Conservation (phyloP, 2,888 invertebrate genomes). For the Melinaea menophilus region DNA sequence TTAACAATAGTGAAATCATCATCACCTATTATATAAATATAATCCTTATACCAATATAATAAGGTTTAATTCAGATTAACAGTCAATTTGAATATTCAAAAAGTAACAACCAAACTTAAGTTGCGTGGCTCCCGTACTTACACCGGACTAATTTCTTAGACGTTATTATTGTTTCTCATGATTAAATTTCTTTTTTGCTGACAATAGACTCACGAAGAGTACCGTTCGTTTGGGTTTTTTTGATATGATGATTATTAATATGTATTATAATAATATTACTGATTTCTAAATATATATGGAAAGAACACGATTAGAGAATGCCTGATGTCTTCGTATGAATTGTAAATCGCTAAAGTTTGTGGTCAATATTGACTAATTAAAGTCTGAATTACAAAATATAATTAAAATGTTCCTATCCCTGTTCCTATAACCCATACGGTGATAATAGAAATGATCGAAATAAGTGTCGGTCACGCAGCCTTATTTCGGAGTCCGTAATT, state of each 20-base stretch:
- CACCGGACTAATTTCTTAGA: constrained; percentile 73
- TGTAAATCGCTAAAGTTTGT: too few species aligned
- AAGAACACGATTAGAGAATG: too few species aligned
- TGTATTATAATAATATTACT: background rate
- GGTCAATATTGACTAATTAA: background rate
- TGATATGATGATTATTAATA: constrained; percentile 15
- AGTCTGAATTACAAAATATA: background rate
- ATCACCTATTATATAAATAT: constrained; percentile 34
- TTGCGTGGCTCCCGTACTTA: constrained; percentile 78
- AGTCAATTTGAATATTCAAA: constrained; percentile 50
- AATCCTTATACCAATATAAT: constrained; percentile 37
- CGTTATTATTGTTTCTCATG: constrained; percentile 78
- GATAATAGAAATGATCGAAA: constrained; percentile 13
- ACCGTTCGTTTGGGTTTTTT: constrained; percentile 40
- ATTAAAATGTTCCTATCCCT: background rate
- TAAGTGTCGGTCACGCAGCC: constrained; percentile 31
- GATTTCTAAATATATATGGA: too few species aligned
- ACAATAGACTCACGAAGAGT: constrained; percentile 65
- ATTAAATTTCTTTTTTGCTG: constrained; percentile 76
- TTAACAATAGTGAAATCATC: constrained; percentile 73
- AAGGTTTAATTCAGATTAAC: constrained; percentile 40
- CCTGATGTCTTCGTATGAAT: too few species aligned
- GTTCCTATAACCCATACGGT: background rate
- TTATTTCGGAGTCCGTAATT: constrained; percentile 35
- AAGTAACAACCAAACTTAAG: constrained; percentile 64